These are phyloP conservation scores for Lytechinus pictus DNA, from an alignment of 35 echinoderm and acorn worm species.

Conservation along the genomic window DNA sequence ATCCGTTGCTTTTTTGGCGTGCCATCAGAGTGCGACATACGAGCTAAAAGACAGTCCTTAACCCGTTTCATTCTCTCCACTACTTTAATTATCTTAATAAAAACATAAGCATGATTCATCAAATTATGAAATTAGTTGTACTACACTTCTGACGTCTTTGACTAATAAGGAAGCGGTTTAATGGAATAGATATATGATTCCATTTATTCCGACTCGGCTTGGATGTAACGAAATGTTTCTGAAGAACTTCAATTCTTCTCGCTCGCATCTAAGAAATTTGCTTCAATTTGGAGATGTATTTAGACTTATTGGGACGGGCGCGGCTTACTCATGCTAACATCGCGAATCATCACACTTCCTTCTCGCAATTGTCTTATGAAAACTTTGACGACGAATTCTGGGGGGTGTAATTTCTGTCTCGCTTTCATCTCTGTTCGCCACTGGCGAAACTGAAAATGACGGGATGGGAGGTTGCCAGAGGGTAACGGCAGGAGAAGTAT, in stretches of 20 bases:
- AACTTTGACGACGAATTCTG: conserved; percentile 41
- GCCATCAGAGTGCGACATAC: conserved; percentile 1
- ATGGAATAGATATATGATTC: conserved; percentile 56
- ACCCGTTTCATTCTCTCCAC: conserved; percentile 13
- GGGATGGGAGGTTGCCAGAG: background rate
- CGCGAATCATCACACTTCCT: conserved; percentile 48
- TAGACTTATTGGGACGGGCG: conserved; percentile 34
- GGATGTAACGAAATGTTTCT: conserved; percentile 50
- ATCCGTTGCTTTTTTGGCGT: background rate
- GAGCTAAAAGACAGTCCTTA: background rate
- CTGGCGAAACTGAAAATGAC: background rate
- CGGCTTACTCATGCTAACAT: conserved; percentile 36
- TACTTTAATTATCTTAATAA: conserved; percentile 55
- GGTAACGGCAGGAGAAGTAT: background rate
- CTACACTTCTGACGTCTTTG: conserved; percentile 46
- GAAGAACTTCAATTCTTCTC: conserved; percentile 21
- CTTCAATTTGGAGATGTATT: conserved; percentile 40
- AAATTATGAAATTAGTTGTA: conserved; percentile 54
- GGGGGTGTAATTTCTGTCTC: conserved; percentile 1
- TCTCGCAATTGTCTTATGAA: conserved; percentile 50
- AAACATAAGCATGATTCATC: conserved; percentile 52
- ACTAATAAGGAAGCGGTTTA: conserved; percentile 36
- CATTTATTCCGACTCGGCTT: conserved; percentile 37
- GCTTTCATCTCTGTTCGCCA: conserved; percentile 15
- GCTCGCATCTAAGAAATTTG: conserved; percentile 21